These are phyloP conservation scores for Gulo gulo DNA, from an alignment of 2,113 vertebrate species.

Conservation along the genomic window DNA sequence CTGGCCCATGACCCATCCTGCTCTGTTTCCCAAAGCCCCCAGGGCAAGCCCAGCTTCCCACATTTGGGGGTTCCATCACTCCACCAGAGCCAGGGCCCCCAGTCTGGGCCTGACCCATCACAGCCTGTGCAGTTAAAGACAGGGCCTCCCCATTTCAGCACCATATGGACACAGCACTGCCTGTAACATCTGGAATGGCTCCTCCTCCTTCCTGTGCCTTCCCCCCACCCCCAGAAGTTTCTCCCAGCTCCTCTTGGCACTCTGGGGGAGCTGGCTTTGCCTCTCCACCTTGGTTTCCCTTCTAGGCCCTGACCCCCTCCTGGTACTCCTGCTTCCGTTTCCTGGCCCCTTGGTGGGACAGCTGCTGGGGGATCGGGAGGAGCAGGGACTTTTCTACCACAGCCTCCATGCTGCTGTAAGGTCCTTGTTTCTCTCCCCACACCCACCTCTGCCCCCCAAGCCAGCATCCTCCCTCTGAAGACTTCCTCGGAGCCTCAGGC, in stretches of 20 bases:
- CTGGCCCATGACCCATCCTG: not conserved
- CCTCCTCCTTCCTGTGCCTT: not conserved
- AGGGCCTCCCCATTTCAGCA: not conserved
- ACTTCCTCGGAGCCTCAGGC: not conserved
- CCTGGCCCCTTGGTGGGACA: not conserved
- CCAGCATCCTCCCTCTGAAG: accelerated
- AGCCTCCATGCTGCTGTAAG: too few species aligned
- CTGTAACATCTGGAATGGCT: not conserved
- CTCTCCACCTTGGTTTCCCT: not conserved
- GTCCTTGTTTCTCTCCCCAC: not conserved
- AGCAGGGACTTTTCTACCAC: not conserved
- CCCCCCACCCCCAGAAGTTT: not conserved
- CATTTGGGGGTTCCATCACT: not conserved
- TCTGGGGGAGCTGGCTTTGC: not conserved
- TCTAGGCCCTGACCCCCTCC: too few species aligned
- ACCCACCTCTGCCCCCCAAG: too few species aligned
- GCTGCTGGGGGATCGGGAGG: accelerated
- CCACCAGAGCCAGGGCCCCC: not conserved
- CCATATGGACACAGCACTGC: not conserved
- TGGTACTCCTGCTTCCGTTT: accelerated
- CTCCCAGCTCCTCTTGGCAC: not conserved
- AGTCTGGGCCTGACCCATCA: not conserved
- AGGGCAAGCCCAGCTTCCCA: not conserved
- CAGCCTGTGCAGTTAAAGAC: not conserved
- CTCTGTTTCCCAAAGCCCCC: not conserved